Evolutionary conservation across 1,140 invertebrate species (phyloP).

Genomic region (Eurosta solidaginis): DNA sequence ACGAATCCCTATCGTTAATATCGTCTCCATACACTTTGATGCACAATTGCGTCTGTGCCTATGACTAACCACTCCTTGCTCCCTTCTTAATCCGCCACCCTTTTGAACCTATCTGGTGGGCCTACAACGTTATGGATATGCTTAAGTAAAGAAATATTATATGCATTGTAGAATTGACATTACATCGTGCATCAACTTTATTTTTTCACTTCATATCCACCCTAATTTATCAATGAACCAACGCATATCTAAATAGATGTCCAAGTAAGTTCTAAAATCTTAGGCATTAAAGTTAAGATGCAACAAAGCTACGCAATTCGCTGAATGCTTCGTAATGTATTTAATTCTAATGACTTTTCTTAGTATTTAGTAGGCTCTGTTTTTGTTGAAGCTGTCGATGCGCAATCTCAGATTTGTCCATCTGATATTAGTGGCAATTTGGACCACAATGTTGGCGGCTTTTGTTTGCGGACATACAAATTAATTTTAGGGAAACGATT

Average conservation of each 20-base stretch:
- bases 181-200: no score
- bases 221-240: no score
- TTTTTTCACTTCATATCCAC: no score
- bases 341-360: not conserved
- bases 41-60: no score
- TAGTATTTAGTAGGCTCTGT: not conserved
- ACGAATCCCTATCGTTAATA: no score
- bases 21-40: no score
- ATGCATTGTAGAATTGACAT: no score
- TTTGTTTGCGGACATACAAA: conserved; percentile 18
- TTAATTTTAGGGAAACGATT: conserved; percentile 15
- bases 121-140: no score
- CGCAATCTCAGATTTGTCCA: not conserved
- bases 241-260: not conserved
- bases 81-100: no score
- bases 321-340: not conserved
- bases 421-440: not conserved
- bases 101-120: no score
- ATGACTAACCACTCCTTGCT: no score
- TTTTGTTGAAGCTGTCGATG: not conserved
- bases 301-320: not conserved
- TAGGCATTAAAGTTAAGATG: not conserved
- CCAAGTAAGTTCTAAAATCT: not conserved
- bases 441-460: not conserved
- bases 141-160: no score